These are phyloP conservation scores for Nycteola revayana DNA, from an alignment of 2,888 invertebrate genomes.

Conservation along the genomic window DNA sequence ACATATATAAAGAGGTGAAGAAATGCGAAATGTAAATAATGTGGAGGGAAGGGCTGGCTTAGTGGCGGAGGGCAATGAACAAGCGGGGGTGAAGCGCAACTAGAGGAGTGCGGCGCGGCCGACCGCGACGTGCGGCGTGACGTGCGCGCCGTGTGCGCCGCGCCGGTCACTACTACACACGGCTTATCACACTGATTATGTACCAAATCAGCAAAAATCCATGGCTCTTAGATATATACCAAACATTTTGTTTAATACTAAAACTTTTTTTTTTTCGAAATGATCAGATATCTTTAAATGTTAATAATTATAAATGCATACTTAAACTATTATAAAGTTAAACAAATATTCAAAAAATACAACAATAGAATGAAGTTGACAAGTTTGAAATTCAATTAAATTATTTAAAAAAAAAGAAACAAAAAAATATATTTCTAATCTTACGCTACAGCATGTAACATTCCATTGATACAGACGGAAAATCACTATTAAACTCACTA, in stretches of 20 bases:
- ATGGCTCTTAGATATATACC: background rate
- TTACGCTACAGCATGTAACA: conserved; percentile 68
- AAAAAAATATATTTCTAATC: conserved; percentile 53
- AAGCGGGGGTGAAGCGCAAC: conserved; percentile 44
- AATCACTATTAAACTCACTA: conserved; percentile 70
- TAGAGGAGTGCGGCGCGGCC: conserved; percentile 36
- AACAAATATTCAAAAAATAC: too few relatives aligned
- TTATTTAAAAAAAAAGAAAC: too few relatives aligned
- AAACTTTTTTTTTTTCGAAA: too few relatives aligned
- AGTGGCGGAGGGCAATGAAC: conserved; percentile 54
- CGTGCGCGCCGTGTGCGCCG: conserved; percentile 43
- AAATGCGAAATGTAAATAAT: conserved; percentile 31
- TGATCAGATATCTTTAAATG: too few relatives aligned
- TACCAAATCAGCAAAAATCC: background rate
- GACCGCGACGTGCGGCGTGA: conserved; percentile 23
- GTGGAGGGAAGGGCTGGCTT: conserved; percentile 46
- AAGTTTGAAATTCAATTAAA: too few relatives aligned
- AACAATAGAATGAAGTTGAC: too few relatives aligned
- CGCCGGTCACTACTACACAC: background rate
- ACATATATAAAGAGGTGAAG: too few relatives aligned
- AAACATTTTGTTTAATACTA: background rate
- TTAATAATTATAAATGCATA: too few relatives aligned
- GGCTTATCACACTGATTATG: background rate
- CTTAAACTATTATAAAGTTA: too few relatives aligned
- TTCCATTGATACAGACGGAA: conserved; percentile 63